These are phyloP conservation scores for Cheilosia scutellata DNA, from an alignment of 2,888 invertebrate genomes.

Conservation along the genomic window DNA sequence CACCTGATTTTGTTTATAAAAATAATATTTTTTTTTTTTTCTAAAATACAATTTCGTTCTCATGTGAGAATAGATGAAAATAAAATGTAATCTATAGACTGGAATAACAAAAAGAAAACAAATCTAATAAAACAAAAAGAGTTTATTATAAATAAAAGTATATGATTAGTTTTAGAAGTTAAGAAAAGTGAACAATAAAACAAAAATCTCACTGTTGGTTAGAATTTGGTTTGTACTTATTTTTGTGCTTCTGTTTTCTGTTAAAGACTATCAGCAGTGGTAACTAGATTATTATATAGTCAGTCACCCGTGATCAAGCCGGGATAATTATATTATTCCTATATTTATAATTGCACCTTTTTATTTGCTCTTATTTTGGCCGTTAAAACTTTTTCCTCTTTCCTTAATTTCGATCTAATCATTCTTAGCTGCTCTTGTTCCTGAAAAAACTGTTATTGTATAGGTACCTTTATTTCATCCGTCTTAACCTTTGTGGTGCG, in stretches of 20 bases:
- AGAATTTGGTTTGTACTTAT: conserved; percentile 15
- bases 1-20: not conserved
- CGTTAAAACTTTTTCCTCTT: conserved; percentile 1
- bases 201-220: conserved; percentile 72
- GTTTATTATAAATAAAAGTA: conserved; percentile 46
- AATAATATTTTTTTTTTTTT: conserved; percentile 1
- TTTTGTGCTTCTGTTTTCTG: not conserved
- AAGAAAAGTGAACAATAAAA: conserved; percentile 72
- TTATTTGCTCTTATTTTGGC: conserved; percentile 14
- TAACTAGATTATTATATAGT: too few relatives aligned
- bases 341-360: not conserved
- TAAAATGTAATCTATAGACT: conserved; percentile 70
- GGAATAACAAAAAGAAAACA: conserved; percentile 69
- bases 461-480: too few relatives aligned
- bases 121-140: conserved; percentile 48
- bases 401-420: not conserved
- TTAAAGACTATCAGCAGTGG: too few relatives aligned
- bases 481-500: too few relatives aligned
- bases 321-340: too few relatives aligned
- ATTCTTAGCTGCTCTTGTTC: conserved; percentile 33
- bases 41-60: conserved; percentile 77
- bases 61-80: conserved; percentile 46
- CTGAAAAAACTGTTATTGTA: conserved; percentile 12
- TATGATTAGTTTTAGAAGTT: conserved; percentile 59
- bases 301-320: too few relatives aligned